These are phyloP conservation scores for Tragelaphus imberbis DNA, from an alignment of 2,113 vertebrate genomes.

Conservation along the genomic window DNA sequence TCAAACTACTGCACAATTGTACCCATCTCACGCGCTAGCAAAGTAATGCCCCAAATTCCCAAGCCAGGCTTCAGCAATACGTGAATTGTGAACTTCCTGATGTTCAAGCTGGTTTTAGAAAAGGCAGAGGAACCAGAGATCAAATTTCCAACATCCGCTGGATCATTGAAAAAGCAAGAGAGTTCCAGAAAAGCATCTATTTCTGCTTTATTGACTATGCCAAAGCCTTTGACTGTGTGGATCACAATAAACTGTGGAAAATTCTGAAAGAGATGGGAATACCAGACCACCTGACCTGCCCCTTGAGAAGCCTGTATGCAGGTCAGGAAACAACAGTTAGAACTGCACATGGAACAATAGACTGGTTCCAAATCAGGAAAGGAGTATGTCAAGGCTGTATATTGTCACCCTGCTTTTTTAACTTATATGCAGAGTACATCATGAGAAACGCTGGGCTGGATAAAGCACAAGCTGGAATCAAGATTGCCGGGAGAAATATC, in stretches of 20 bases:
- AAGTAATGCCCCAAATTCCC: neutral
- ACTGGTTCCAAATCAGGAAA: neutral
- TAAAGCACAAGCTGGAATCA: neutral
- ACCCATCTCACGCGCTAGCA: neutral
- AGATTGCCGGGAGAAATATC: neutral
- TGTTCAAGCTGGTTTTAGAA: neutral
- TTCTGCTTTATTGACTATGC: neutral
- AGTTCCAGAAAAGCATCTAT: neutral
- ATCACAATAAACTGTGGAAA: neutral
- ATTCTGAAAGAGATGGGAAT: neutral
- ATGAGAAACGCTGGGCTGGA: neutral
- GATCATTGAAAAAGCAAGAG: neutral
- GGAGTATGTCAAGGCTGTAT: neutral
- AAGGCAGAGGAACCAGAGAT: neutral
- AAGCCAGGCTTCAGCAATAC: neutral
- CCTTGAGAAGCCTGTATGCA: neutral
- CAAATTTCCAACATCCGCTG: neutral
- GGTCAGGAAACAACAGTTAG: neutral
- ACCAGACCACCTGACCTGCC: neutral
- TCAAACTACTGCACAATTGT: neutral
- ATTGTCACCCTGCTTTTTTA: neutral
- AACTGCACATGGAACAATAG: neutral
- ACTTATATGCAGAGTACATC: neutral
- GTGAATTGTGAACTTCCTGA: neutral
- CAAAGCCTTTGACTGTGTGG: neutral